These are phyloP conservation scores for Drosophila pandora DNA, from an alignment of 1,140 invertebrate species.

Conservation along the genomic window DNA sequence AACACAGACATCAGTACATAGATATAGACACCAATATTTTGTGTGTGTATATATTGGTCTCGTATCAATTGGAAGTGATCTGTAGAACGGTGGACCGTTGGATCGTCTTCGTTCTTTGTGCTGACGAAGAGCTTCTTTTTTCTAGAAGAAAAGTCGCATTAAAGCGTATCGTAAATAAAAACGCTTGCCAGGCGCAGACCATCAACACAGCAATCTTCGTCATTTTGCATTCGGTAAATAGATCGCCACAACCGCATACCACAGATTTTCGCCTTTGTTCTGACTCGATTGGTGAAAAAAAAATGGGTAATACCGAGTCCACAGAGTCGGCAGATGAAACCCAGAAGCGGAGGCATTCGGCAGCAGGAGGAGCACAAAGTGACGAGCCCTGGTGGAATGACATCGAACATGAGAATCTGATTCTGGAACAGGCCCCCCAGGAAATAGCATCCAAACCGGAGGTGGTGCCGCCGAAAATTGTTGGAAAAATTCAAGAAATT, in stretches of 20 bases:
- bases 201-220: conserved; percentile 31
- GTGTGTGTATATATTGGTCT: conserved; percentile 26
- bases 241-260: conserved; percentile 58
- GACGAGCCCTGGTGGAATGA: conserved; percentile 80
- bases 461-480: not conserved
- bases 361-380: conserved; percentile 3
- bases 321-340: conserved; percentile 51
- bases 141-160: conserved; percentile 62
- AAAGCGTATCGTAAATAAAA: conserved; percentile 56
- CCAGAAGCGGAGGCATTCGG: conserved; percentile 18
- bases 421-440: conserved; percentile 55
- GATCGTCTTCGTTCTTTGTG: conserved; percentile 31
- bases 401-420: conserved; percentile 76
- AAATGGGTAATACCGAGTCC: conserved; percentile 69
- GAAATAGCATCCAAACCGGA: conserved; percentile 3
- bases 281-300: conserved; percentile 9
- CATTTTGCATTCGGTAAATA: conserved; percentile 41
- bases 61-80: conserved; percentile 38
- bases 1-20: conserved; percentile 14
- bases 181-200: conserved; percentile 49
- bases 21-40: conserved; percentile 20
- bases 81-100: conserved; percentile 23
- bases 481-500: not conserved
- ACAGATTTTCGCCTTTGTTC: conserved; percentile 54
- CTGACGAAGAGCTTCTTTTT: conserved; percentile 28